Evolutionary conservation across 35 echinoderm and acorn worm species (phyloP), one percentile per base, ranked within the genome.

Genomic region (Amphiura filiformis): DNA sequence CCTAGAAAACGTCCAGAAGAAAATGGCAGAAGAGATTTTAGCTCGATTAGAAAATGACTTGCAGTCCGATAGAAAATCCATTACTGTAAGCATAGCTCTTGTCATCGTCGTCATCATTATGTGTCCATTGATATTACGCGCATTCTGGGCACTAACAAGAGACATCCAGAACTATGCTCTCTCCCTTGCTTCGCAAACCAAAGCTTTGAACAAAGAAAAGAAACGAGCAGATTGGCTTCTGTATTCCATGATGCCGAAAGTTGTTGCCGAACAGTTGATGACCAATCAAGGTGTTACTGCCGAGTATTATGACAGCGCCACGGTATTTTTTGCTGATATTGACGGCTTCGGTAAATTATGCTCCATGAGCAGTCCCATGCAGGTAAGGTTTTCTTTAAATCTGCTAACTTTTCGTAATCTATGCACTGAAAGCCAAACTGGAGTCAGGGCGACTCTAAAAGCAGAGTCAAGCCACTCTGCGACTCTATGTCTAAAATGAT

Each of bases 81-180:
- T 93, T 1, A 86, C 91, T 40, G 87, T 89, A 35, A 83, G 80
- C 37, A 84, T 93, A 65, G 78, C 81, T 75, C 91, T 93, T 17
- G 91, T 93, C 20, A 82, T 93, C 56, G 56, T 88, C 15, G 91
- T 93, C 35, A 87, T 88, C 36, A 64, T 94, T 57, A 87, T 94
- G 83, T 94, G 93, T 42, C 91, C 91, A 1, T 75, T 93, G 86
- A 93, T 81, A 35, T 86, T 93, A 7, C 85, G 86, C 30, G 91
- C 91, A 23, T 82, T 93, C 49, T 88, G 85, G 86, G 65, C 85
- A 1, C 38, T 84, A 37, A 93, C 86, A 32, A 88, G 86, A 14
- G 61, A 88, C 15, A 93, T 93, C 30, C 91, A 93, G 79, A 93
- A 88, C 52, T 93, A 87, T 31, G 91, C 91, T 36, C 44, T 93